A percentile compares a stretch with the other conserved stretches of the same genome.
Evolutionary conservation across 1,140 invertebrate genomes (phyloP).

Genomic region (Drosophila baimaii): DNA sequence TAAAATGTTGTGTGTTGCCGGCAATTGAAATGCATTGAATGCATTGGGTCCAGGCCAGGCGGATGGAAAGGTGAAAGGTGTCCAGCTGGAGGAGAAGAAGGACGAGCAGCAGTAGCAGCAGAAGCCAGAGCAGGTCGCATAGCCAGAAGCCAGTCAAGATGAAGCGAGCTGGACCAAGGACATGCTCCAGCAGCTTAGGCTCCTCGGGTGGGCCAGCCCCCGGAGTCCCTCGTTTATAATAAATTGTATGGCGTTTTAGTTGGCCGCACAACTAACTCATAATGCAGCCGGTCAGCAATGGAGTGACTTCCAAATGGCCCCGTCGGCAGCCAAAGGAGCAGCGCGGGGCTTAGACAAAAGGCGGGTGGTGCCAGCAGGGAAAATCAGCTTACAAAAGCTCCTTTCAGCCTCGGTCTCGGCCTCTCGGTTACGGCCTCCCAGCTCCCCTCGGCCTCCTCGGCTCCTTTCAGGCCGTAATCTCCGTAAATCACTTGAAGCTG

Average conservation of each 20-base stretch:
- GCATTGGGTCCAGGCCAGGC: constrained; percentile 46
- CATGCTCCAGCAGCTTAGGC: constrained; percentile 71
- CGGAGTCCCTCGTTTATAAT: constrained; percentile 41
- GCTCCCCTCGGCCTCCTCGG: too few relatives aligned
- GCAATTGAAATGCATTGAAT: constrained; percentile 71
- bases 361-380: constrained; percentile 40
- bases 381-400: constrained; percentile 64
- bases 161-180: constrained; percentile 28
- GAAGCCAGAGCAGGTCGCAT: constrained; percentile 34
- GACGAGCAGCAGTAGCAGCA: background rate
- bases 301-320: constrained; percentile 57
- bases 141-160: constrained; percentile 62
- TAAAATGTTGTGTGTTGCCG: constrained; percentile 58
- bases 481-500: constrained; percentile 55
- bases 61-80: constrained; percentile 17
- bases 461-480: constrained; percentile 44
- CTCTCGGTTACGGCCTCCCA: constrained; percentile 3
- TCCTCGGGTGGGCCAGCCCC: constrained; percentile 6
- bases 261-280: constrained; percentile 58
- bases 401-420: constrained; percentile 15
- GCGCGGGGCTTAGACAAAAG: constrained; percentile 50
- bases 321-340: constrained; percentile 19
- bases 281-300: constrained; percentile 47
- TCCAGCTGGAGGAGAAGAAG: constrained; percentile 15
- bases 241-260: constrained; percentile 65